phyloP scores from a whole-genome alignment of 2,888 invertebrate genomes.

The Myathropa florea region DNA sequence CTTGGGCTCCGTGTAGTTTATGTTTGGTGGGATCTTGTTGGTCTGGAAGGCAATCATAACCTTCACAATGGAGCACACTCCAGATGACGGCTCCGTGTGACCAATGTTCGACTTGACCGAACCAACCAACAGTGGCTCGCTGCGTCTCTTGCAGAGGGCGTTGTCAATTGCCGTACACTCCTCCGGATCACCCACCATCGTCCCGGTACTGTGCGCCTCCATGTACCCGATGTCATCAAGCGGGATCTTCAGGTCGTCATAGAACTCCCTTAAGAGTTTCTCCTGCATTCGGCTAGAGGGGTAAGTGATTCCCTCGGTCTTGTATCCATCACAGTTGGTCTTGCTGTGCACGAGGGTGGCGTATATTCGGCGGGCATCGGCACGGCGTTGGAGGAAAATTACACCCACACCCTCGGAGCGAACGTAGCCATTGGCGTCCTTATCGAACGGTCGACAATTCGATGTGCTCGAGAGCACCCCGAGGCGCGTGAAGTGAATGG shows the following conservation, averaged over 20 bases:
- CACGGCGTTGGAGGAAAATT: conserved; percentile 86
- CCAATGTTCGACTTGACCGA: conserved; percentile 95
- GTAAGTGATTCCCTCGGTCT: conserved; percentile 84
- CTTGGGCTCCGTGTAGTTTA: conserved; percentile 86
- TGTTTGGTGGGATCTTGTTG: conserved; percentile 89
- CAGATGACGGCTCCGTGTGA: conserved; percentile 91
- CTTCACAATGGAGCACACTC: conserved; percentile 89
- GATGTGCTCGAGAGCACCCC: conserved; percentile 90
- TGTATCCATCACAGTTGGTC: conserved; percentile 88
- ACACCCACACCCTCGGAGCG: conserved; percentile 88
- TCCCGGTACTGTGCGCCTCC: conserved; percentile 92
- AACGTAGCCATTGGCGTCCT: conserved; percentile 88
- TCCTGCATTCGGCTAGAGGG: conserved; percentile 84
- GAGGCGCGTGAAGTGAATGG: conserved; percentile 89
- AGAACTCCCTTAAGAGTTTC: conserved; percentile 83
- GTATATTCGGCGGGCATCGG: conserved; percentile 84
- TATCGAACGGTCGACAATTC: conserved; percentile 92
- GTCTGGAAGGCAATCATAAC: conserved; percentile 89
- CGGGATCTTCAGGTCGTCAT: conserved; percentile 85
- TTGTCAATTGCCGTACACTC: conserved; percentile 90
- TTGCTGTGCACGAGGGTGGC: conserved; percentile 87
- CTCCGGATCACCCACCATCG: conserved; percentile 91
- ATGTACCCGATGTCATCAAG: conserved; percentile 87
- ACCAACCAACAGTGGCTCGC: conserved; percentile 88
- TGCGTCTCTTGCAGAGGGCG: conserved; percentile 86